Percentiles rank a stretch among this genome's conserved stretches.
Evolutionary conservation across 2,888 invertebrate species (phyloP).

Genomic region (Ephialtes manifestator): DNA sequence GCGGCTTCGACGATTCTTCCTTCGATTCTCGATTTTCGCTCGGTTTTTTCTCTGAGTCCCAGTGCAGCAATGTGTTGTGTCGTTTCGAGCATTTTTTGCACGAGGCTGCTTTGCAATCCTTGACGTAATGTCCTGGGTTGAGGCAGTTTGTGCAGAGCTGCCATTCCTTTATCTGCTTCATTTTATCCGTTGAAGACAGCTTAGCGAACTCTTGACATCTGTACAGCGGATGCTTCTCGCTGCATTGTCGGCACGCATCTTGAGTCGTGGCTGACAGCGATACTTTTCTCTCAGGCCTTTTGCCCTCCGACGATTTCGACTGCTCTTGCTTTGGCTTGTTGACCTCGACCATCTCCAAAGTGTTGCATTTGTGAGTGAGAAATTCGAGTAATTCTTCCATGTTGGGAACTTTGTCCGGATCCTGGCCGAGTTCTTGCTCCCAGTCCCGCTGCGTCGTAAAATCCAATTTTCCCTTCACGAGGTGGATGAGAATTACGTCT

Average conservation of each 20-base stretch:
- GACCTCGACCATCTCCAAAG: constrained; percentile 17
- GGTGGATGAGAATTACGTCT: constrained; percentile 39
- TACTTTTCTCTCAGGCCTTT: constrained; percentile 17
- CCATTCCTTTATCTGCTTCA: constrained; percentile 16
- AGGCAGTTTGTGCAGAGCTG: constrained; percentile 31
- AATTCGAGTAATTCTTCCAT: constrained; percentile 38
- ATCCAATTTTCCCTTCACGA: constrained; percentile 40
- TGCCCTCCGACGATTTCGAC: constrained; percentile 14
- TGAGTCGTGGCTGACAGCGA: constrained; percentile 25
- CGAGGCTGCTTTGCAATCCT: constrained; percentile 43
- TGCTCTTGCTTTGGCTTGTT: constrained; percentile 25
- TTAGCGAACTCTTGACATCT: constrained; percentile 41
- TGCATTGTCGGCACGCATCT: constrained; percentile 23
- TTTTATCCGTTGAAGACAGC: constrained; percentile 25
- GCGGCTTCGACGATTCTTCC: constrained; percentile 10
- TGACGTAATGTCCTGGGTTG: constrained; percentile 36
- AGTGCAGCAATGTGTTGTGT: constrained; percentile 47
- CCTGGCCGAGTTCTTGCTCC: constrained; percentile 49
- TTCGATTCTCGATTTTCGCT: constrained; percentile 27
- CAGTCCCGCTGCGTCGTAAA: constrained; percentile 39
- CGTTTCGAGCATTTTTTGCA: constrained; percentile 39
- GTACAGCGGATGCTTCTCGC: constrained; percentile 22
- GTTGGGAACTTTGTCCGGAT: constrained; percentile 27
- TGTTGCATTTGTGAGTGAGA: constrained; percentile 34
- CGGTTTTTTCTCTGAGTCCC: constrained; percentile 21